Evolutionary conservation across 2,888 invertebrate species (phyloP), one percentile per base, ranked within the genome.

Genomic region (Cephonodes hylas): DNA sequence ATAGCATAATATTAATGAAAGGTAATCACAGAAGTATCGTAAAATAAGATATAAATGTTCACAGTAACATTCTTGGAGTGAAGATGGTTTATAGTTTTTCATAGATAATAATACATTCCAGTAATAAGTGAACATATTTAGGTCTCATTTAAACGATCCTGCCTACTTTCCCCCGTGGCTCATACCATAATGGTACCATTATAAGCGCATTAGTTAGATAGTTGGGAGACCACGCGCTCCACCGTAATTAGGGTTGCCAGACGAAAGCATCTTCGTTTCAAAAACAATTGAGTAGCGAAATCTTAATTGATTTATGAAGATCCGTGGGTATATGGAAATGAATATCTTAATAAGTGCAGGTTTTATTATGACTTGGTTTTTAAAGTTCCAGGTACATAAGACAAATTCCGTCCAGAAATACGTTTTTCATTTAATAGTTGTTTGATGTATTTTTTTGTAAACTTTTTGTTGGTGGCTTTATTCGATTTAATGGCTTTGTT

Each of bases 191-290:
- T 86, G 76, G 69, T 74, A 74, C 76, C 79, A 91, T 91, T 91
- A 90, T 88, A 89, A 86, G 82, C 71, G 74, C 89, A 89, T 91
- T 90, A 89, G 83, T 73, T 70, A 77, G 81, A 82, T 81, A 72
- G 79, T 75, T 72, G 74, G 76, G 74, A 78, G 71, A 76, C 81
- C 81, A 72, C 74, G 76, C 66, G 69, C 74, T 79, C 72, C 66
- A 57, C 18, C 42, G 23, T 53, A 60, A 60, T 60, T 60, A 60
- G 60, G 60, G 60, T 53, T 60, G 60, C 20, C 38, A 18, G 13
- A 53, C 53, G 25, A 42, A 34, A 20, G 34, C 25, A 60, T 60
- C 38, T 60, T 38, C 46, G 38, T 42, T 60, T 48, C 38, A 42
- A 42, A 18, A n/a, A n/a, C n/a, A n/a, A n/a, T n/a, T n/a, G n/a